Base-by-base conservation (phyloP, 2,797 vertebrate species). In the Urosaurus nigricauda region DNA sequence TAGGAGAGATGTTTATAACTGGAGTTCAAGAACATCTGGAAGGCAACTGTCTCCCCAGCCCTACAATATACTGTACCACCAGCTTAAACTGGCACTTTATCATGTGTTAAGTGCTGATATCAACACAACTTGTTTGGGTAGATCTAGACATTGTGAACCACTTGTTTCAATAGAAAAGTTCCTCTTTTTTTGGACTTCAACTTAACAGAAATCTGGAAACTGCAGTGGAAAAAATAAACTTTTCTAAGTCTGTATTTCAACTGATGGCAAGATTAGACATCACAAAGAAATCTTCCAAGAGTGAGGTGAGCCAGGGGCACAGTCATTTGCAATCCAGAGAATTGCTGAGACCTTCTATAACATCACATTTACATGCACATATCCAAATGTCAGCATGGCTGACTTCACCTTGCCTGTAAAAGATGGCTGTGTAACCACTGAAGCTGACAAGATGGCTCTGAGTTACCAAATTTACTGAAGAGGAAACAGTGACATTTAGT, bases 221-320 rank as follows among this genome's bases (percentile, higher is more conserved):
- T 60, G 19, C 19, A 60, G 58, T 60, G 5, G 19, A 60, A 60
- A 58, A 60, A 60, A 60, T 21, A 60, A 65, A 65, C 26, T 65
- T 32, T 68, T 29, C 9, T 29, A 68, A 68, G 26, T 68, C 29
- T 68, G 43, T 32, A 79, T 16, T 70, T 71, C n/a, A 60, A 40
- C 35, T 56, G 2, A 17, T 47, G 26, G 1, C 79, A 77, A 71
- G 47, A 26, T 53, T 2, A 1, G 37, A 14, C 35, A 56, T 79
- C 21, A 32, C 35, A 13, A 12, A 32, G 47, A 84, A 73, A 73
- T 47, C 77, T 85, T 85, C 77, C 77, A 80, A 80, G 85, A 29
- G n/a, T 11, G 40, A 85, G 12, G 37, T 26, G 68, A 79, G 5
- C 35, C 14, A 73, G 26, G 73, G 60, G 47, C 63, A 89, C 13